Base-by-base conservation (phyloP, 2,797 vertebrate genomes). In the Rallus crepitans region DNA sequence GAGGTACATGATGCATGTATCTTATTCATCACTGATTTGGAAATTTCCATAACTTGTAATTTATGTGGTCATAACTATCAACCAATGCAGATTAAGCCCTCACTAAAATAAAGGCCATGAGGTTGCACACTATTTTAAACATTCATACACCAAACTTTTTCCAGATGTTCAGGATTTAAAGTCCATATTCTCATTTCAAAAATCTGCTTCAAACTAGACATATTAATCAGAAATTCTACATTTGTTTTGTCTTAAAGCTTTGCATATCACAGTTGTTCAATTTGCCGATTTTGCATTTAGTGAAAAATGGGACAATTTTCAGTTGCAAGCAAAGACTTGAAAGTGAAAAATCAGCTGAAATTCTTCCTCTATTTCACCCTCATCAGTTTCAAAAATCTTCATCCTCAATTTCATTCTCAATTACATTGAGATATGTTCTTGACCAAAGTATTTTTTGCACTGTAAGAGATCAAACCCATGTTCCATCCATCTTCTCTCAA, bases 71-170 rank as follows among this genome's bases (percentile, higher is more conserved):
- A 50, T n/a, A 40, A 24, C 6, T 71, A 24, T 31, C 7, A 85
- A 73, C 2, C 9, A 60, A 35, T 15, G 21, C 3, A 72, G 11
- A 37, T 0, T n/a, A 30, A 69, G 15, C 6, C 8, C 6, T 63
- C 6, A 5, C 13, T 39, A 61, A 84, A 77, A 57, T 23, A 77
- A 77, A 71, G 25, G 2, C 25, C 18, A 47, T 40, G 11, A 68
- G 69, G 27, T 17, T 61, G 18, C 11, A n/a, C 4, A 9, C 2
- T 60, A 4, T 45, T 72, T 75, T 45, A 5, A 37, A 78, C 40
- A 14, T 57, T 64, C 18, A 56, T 94, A 87, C 52, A 40, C 31
- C 19, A 60, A 11, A 30, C 9, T 64, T 78, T 76, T 37, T 24
- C 13, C 27, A 30, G 6, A 40, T 57, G 12, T 72, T 72, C 39